These are phyloP conservation scores for Pherbina coryleti DNA, from an alignment of 2,888 invertebrate species.

Conservation along the genomic window DNA sequence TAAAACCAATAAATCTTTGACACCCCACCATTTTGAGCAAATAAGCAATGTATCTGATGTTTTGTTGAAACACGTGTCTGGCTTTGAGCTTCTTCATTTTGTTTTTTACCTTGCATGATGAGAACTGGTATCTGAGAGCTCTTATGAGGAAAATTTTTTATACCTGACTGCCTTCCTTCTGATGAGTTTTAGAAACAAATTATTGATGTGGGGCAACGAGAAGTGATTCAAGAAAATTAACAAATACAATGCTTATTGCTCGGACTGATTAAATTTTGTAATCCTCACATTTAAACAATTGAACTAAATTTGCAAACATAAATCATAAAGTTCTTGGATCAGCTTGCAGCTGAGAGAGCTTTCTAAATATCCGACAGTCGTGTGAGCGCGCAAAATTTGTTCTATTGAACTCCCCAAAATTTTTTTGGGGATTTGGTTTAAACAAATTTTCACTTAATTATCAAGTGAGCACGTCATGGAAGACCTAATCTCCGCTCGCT, in stretches of 20 bases:
- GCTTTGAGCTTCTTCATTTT: background rate
- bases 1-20: conserved; percentile 5
- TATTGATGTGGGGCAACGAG: too few relatives aligned
- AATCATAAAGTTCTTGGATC: conserved; percentile 76
- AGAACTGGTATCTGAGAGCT: conserved; percentile 67
- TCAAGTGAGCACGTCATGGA: conserved; percentile 65
- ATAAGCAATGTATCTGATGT: background rate
- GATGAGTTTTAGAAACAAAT: conserved; percentile 51
- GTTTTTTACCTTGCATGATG: conserved; percentile 60
- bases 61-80: conserved; percentile 48
- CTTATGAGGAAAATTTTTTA: conserved; percentile 57
- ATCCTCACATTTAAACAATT: conserved; percentile 5
- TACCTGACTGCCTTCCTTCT: conserved; percentile 70
- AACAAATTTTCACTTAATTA: conserved; percentile 9
- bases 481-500: conserved; percentile 78
- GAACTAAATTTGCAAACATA: conserved; percentile 50
- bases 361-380: conserved; percentile 62
- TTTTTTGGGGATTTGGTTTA: conserved; percentile 10
- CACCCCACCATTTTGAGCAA: conserved; percentile 52
- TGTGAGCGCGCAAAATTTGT: conserved; percentile 64
- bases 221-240: background rate
- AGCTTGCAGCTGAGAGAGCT: conserved; percentile 77
- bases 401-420: conserved; percentile 11
- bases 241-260: background rate
- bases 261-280: background rate